Conservation (phyloP, 1,140 invertebrate species). For the Ericerus pela region DNA sequence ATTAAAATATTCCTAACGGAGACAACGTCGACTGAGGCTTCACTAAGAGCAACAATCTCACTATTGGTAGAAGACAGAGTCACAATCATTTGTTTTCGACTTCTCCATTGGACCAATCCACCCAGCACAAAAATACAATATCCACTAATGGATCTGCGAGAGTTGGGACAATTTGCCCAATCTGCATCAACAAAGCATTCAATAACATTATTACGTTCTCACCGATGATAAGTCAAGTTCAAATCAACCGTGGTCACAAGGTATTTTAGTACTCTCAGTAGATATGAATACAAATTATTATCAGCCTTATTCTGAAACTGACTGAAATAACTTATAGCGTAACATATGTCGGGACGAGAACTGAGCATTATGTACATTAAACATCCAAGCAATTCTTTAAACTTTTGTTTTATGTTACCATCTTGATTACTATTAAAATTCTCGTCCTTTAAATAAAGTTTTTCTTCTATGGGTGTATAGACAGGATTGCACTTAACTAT, state of each 20-base stretch:
- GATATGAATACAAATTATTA: background rate
- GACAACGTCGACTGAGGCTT: too few relatives aligned
- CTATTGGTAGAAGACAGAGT: conserved; percentile 24
- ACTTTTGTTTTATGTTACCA: too few relatives aligned
- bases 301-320: background rate
- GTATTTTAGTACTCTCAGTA: background rate
- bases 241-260: background rate
- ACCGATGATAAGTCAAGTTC: background rate
- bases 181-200: conserved; percentile 29
- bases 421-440: background rate
- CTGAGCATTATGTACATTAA: conserved; percentile 30
- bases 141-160: conserved; percentile 24
- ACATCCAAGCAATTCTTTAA: conserved; percentile 29
- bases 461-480: too few relatives aligned
- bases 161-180: conserved; percentile 26
- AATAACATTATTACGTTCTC: background rate
- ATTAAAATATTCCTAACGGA: too few relatives aligned
- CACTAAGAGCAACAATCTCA: conserved; percentile 25
- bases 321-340: conserved; percentile 20
- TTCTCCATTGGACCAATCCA: conserved; percentile 19
- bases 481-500: too few relatives aligned
- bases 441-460: too few relatives aligned
- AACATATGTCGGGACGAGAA: conserved; percentile 28
- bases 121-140: conserved; percentile 20
- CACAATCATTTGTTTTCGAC: conserved; percentile 22